Conservation (phyloP, 2,797 vertebrate genomes). For the Pseudomugil tenellus region DNA sequence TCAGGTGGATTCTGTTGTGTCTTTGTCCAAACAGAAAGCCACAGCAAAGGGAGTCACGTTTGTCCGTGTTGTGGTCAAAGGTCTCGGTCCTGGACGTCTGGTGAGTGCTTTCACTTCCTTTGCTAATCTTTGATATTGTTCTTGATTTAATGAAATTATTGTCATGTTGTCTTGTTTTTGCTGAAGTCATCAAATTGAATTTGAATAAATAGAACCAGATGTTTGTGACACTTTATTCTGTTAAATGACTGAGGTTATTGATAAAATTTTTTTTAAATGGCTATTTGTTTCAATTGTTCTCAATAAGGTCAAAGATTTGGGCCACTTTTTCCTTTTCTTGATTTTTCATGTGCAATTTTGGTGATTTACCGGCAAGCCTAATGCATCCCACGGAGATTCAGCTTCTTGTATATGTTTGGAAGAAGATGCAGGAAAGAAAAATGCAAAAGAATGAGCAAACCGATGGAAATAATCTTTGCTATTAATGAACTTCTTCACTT, state of each 20-base stretch:
- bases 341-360: not conserved
- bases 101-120: slow-evolving; percentile 76
- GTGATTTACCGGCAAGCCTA: not conserved
- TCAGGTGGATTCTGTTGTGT: not conserved
- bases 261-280: not conserved
- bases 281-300: not conserved
- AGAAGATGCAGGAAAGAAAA: too few species aligned
- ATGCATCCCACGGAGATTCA: not conserved
- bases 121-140: not conserved
- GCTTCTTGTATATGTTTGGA: not conserved
- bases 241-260: not conserved
- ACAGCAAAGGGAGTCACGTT: slow-evolving; percentile 85
- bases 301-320: not conserved
- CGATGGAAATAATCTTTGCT: not conserved
- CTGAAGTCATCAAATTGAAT: not conserved
- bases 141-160: not conserved
- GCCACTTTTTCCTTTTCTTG: not conserved
- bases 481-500: not conserved
- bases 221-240: not conserved
- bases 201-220: not conserved
- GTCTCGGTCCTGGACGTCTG: slow-evolving; percentile 91
- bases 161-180: not conserved
- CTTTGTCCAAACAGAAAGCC: slow-evolving; percentile 85
- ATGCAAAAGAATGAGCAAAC: too few species aligned
- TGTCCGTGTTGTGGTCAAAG: slow-evolving; percentile 91